These are phyloP conservation scores for Nyctereutes procyonoides DNA, from an alignment of 2,113 vertebrate genomes.

Conservation along the genomic window DNA sequence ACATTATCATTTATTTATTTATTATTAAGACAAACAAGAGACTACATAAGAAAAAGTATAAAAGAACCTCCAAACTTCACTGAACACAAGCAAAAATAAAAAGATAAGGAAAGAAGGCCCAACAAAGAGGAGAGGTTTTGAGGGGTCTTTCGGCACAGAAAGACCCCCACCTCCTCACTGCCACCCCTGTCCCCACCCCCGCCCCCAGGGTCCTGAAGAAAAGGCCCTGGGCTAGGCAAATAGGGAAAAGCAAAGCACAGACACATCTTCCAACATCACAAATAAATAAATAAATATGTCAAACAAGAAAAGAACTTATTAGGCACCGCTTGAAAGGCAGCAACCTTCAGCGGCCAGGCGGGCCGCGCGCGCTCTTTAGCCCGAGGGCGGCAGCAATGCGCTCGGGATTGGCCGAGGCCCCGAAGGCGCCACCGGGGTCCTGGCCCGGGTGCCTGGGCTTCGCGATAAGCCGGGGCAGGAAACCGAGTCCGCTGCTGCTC, in stretches of 20 bases:
- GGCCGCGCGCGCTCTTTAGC: background rate
- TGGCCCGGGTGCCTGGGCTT: background rate
- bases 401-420: background rate
- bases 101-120: conserved; percentile 1
- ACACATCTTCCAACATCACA: conserved; percentile 66
- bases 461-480: background rate
- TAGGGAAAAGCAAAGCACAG: conserved; percentile 26
- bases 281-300: conserved; percentile 77
- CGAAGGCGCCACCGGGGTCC: background rate
- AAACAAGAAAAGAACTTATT: conserved; percentile 57
- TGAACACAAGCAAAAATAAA: conserved; percentile 64
- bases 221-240: background rate
- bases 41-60: conserved; percentile 56
- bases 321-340: conserved; percentile 80
- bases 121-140: conserved; percentile 26
- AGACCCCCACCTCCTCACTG: conserved; percentile 46
- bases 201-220: background rate
- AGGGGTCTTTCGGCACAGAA: conserved; percentile 15
- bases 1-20: background rate
- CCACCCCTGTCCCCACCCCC: background rate
- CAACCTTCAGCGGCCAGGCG: conserved; percentile 62
- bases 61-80: conserved; percentile 61
- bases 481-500: background rate
- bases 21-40: conserved; percentile 25
- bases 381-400: background rate